Evolutionary conservation across 2,113 vertebrate genomes (phyloP), one percentile per base, ranked within the genome.

Genomic region (Nymphicus hollandicus): DNA sequence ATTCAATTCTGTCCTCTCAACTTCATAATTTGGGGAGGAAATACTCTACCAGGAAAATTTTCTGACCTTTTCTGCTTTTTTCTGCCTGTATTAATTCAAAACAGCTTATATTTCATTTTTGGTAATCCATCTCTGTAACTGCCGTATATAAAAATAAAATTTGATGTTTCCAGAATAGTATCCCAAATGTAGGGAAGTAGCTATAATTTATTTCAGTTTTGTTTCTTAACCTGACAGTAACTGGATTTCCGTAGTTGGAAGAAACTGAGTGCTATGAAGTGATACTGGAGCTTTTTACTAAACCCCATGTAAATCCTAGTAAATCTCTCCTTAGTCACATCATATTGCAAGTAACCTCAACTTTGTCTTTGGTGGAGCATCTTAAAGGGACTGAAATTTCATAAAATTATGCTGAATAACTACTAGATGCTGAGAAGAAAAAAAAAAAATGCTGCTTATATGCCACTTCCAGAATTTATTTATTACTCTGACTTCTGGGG

Each of bases 261-360:
- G 55, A 63, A 86, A 31, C 27, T 20, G 20, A 37, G 25, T 17
- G 18, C 16, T 52, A 7, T 61, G 60, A 47, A 78, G 78, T 73
- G 63, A 11, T 69, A 35, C 55, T 60, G 17, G 37, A 60, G 27
- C 50, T 89, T 81, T 78, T 64, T n/a, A 50, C 47, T 53, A 52
- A 65, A 64, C 23, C 7, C 10, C 4, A 5, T 1, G 0, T 72
- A 81, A 64, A 6, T 52, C 14, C 23, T 64, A 56, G 9, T n/a
- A 49, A 44, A 60, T 39, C 12, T 73, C 9, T 37, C 17, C 13
- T 19, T 69, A 44, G 11, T 56, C 47, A 37, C 13, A 41, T 41
- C 2, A 6, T 44, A 33, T 8, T n/a, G n/a, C 11, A 56, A 74
- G 56, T 65, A 76, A 49, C 7, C 4, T 71, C 11, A 27, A n/a